Evolutionary conservation across 2,113 vertebrate genomes (phyloP).

Genomic region (Synchiropus splendidus): DNA sequence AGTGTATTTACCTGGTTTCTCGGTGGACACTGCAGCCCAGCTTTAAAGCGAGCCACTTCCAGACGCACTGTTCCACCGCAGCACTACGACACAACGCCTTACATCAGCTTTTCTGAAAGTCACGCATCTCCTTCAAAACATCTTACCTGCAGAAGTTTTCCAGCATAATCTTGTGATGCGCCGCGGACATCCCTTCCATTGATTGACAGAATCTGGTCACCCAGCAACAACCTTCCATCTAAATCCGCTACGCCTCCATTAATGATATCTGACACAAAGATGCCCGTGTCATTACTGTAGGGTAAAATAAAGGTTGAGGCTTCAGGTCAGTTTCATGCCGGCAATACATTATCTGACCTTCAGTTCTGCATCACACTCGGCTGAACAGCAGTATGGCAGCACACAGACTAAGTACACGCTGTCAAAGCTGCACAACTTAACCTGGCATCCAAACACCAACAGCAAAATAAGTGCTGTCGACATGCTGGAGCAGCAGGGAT

Average conservation of each 20-base stretch:
- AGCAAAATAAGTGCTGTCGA: too few species aligned
- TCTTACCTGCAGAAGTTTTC: constrained; percentile 79
- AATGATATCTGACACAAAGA: constrained; percentile 91
- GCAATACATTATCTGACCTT: constrained; percentile 16
- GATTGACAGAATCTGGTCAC: constrained; percentile 89
- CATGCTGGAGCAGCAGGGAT: too few species aligned
- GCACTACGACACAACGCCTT: constrained; percentile 57
- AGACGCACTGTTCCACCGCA: constrained; percentile 75
- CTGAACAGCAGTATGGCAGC: too few species aligned
- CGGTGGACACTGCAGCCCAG: constrained; percentile 74
- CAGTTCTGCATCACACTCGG: constrained; percentile 27
- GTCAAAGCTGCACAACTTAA: not conserved
- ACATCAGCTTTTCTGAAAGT: too few species aligned
- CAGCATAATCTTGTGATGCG: constrained; percentile 79
- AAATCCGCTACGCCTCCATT: constrained; percentile 80
- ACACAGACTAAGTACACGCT: too few species aligned
- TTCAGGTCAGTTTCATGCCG: constrained; percentile 3
- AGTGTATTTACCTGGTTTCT: constrained; percentile 75
- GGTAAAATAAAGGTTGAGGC: constrained; percentile 42
- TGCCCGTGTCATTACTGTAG: constrained; percentile 83
- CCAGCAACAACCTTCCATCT: constrained; percentile 83
- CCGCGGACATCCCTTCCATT: constrained; percentile 86
- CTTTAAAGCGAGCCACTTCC: constrained; percentile 88
- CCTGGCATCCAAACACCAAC: too few species aligned
- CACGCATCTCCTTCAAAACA: too few species aligned